Conservation (phyloP, 2,113 vertebrate genomes). For the Otus sunia region DNA sequence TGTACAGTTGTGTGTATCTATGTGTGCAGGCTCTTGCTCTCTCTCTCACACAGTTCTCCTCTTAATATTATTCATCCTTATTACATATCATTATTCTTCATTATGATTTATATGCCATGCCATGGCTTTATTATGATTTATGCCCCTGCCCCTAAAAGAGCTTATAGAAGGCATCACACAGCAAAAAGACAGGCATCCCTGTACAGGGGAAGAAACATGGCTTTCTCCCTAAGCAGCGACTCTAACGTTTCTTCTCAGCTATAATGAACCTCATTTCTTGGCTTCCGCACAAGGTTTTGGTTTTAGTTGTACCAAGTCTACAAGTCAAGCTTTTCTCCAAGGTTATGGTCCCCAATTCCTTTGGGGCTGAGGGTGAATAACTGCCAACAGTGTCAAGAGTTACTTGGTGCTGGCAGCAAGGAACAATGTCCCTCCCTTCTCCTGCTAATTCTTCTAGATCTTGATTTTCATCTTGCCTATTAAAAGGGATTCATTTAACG, state of each 20-base stretch:
- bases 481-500: background rate
- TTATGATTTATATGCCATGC: slow-evolving; percentile 55
- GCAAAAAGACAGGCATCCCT: background rate
- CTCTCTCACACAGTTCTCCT: background rate
- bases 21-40: background rate
- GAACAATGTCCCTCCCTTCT: background rate
- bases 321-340: background rate
- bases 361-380: background rate
- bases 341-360: background rate
- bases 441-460: background rate
- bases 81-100: slow-evolving; percentile 59
- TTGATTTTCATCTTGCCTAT: background rate
- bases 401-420: background rate
- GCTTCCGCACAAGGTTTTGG: background rate
- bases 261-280: background rate
- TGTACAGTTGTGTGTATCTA: background rate
- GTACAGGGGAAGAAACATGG: background rate
- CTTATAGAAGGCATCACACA: slow-evolving; percentile 17
- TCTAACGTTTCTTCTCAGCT: background rate
- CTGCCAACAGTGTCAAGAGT: background rate
- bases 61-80: slow-evolving; percentile 60
- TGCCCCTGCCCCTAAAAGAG: slow-evolving; percentile 24
- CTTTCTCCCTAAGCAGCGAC: background rate
- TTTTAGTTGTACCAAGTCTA: background rate
- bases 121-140: slow-evolving; percentile 54